Conservation (phyloP, 2,888 invertebrate genomes). For the Lithodes maja region DNA sequence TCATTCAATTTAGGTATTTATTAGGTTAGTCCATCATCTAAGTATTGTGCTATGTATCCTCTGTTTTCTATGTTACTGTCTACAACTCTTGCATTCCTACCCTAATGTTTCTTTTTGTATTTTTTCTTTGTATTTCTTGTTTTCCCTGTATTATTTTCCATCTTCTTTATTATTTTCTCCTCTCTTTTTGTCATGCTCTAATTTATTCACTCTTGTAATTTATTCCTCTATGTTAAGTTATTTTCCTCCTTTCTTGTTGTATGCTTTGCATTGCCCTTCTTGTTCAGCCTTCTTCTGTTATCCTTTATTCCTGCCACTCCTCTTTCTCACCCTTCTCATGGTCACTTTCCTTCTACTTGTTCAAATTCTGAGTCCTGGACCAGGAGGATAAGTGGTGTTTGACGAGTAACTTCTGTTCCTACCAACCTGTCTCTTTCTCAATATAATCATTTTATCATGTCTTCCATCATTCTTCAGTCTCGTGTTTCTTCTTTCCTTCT, state of each 20-base stretch:
- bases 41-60: not conserved
- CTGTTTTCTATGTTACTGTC: not conserved
- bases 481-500: no score
- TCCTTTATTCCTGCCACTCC: not conserved
- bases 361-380: no score
- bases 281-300: not conserved
- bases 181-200: not conserved
- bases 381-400: no score
- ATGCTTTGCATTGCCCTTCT: no score
- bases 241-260: no score
- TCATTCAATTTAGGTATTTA: no score
- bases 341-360: not conserved
- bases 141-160: not conserved
- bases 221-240: no score
- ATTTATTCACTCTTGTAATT: not conserved
- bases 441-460: no score
- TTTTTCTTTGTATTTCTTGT: not conserved
- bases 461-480: no score
- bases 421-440: no score
- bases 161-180: not conserved
- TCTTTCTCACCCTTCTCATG: not conserved
- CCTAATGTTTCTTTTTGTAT: not conserved
- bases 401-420: no score
- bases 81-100: not conserved
- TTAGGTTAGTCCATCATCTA: not conserved